phyloP scores from a whole-genome alignment of 1,140 invertebrate species.

The Portunus trituberculatus region DNA sequence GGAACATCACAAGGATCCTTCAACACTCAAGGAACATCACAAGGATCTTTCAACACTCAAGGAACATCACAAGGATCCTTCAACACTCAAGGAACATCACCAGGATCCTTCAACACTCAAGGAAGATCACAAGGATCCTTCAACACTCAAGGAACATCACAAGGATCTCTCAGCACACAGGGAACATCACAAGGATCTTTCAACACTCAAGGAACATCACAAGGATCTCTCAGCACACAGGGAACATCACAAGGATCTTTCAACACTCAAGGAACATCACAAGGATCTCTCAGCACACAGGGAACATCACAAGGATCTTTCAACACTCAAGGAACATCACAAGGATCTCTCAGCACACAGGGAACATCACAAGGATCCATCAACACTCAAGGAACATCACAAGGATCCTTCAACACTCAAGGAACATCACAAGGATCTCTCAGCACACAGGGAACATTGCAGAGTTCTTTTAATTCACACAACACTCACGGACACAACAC shows the following conservation, averaged over 20 bases:
- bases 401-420: neutral
- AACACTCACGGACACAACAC: too few relatives aligned
- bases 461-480: neutral
- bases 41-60: neutral
- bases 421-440: neutral
- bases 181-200: too few relatives aligned
- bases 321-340: neutral
- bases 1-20: neutral
- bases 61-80: neutral
- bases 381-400: neutral
- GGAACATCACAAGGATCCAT: constrained; percentile 18
- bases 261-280: neutral
- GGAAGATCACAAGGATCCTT: too few relatives aligned
- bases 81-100: too few relatives aligned
- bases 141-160: too few relatives aligned
- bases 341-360: neutral
- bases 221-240: too few relatives aligned
- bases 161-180: too few relatives aligned
- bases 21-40: too few relatives aligned
- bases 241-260: too few relatives aligned
- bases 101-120: too few relatives aligned
- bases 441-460: neutral
- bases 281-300: neutral
- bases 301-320: neutral
- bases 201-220: too few relatives aligned